Conservation (phyloP, 2,888 invertebrate species). For the Yponomeuta evonymella region DNA sequence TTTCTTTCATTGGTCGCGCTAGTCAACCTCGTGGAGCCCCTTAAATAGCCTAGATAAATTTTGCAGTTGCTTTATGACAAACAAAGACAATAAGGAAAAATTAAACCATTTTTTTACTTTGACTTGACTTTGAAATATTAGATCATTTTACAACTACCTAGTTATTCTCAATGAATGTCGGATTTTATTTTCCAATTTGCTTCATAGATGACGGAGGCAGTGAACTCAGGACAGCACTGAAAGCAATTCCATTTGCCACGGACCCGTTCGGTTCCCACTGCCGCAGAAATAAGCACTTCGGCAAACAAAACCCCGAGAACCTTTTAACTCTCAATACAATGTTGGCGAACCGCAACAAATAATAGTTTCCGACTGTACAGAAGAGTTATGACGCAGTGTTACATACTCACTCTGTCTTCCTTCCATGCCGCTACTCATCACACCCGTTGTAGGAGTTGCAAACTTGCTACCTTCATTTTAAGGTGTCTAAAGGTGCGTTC, state of each 20-base stretch:
- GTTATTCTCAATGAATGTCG: no score
- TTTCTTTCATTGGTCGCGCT: no score
- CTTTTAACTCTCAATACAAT: slow-evolving; percentile 58
- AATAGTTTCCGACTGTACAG: slow-evolving; percentile 64
- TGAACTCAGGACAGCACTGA: background rate
- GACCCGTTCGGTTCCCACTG: background rate
- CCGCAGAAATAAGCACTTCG: slow-evolving; percentile 25
- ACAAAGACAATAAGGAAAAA: no score
- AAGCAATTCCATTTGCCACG: background rate
- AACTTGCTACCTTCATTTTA: slow-evolving; percentile 20
- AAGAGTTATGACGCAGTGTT: slow-evolving; percentile 54
- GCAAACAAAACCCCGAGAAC: slow-evolving; percentile 48
- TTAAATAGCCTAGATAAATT: no score
- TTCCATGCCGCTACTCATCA: background rate
- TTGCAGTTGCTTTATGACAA: no score
- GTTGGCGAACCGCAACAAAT: slow-evolving; percentile 66
- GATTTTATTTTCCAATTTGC: no score
- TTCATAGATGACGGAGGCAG: background rate
- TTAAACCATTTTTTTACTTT: no score
- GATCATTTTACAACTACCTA: no score
- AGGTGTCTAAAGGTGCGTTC: background rate
- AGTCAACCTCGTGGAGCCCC: no score
- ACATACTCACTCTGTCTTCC: slow-evolving; percentile 41
- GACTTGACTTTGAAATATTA: no score
- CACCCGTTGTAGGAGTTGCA: slow-evolving; percentile 19